These are phyloP conservation scores for Amiota communis DNA, from an alignment of 2,888 invertebrate genomes.

Conservation along the genomic window DNA sequence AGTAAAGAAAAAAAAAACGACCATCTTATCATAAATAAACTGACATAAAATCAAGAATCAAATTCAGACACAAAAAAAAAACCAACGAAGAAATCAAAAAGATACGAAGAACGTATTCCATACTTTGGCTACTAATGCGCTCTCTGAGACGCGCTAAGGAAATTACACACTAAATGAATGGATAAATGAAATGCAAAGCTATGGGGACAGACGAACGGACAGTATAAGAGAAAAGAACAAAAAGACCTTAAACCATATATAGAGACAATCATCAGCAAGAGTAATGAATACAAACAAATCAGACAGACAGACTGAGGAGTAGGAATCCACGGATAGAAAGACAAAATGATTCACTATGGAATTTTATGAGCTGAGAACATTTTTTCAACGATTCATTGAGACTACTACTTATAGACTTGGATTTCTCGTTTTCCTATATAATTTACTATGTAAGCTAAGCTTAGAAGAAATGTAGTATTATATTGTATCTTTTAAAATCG, in stretches of 20 bases:
- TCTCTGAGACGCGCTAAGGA: slow-evolving; percentile 32
- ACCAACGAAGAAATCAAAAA: slow-evolving; percentile 17
- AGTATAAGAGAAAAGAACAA: slow-evolving; percentile 13
- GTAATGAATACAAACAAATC: slow-evolving; percentile 33
- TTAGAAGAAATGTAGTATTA: not conserved
- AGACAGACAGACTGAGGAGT: slow-evolving; percentile 14
- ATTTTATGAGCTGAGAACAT: slow-evolving; percentile 68
- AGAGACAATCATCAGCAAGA: not conserved
- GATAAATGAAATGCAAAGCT: slow-evolving; percentile 62
- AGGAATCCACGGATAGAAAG: not conserved
- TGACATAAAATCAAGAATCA: slow-evolving; percentile 68
- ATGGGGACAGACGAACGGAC: slow-evolving; percentile 30
- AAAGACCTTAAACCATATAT: slow-evolving; percentile 19
- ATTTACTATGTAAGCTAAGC: slow-evolving; percentile 11
- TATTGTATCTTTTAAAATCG: slow-evolving; percentile 56
- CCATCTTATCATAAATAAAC: slow-evolving; percentile 68
- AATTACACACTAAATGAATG: slow-evolving; percentile 60
- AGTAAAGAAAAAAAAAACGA: slow-evolving; percentile 48
- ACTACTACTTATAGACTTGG: slow-evolving; percentile 7
- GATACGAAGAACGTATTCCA: slow-evolving; percentile 59
- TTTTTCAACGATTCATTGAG: slow-evolving; percentile 42
- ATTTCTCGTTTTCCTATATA: slow-evolving; percentile 24
- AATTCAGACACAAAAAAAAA: slow-evolving; percentile 59
- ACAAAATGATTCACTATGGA: slow-evolving; percentile 61
- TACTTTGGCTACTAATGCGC: slow-evolving; percentile 44